Percentiles rank a stretch among this genome's conserved stretches.
phyloP scores from a whole-genome alignment of 2,797 vertebrate species.

The Enteromius fasciolatus region DNA sequence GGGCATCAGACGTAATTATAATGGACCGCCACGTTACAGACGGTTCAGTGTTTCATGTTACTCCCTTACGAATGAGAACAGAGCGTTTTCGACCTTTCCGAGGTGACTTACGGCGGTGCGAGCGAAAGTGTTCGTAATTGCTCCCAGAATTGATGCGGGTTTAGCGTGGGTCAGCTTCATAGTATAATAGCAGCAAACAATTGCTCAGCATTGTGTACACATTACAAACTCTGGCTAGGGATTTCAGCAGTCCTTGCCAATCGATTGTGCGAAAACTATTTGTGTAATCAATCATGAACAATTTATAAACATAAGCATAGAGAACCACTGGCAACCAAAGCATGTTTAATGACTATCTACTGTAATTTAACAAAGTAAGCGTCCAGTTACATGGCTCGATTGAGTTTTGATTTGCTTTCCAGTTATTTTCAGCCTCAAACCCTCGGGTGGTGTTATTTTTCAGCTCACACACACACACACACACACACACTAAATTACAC shows the following conservation, averaged over 20 bases:
- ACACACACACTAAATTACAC: constrained; percentile 7
- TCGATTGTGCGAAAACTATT: constrained; percentile 23
- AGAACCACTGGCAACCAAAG: constrained; percentile 20
- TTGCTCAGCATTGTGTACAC: neutral
- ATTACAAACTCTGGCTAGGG: constrained; percentile 5
- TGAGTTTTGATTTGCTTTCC: constrained; percentile 28
- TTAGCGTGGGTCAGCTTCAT: constrained; percentile 56
- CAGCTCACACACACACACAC: neutral
- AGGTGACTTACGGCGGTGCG: constrained; percentile 54
- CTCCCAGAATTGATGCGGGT: constrained; percentile 35
- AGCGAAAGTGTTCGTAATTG: constrained; percentile 34
- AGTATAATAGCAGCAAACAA: constrained; percentile 23
- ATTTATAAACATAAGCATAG: constrained; percentile 32
- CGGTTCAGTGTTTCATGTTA: constrained; percentile 24
- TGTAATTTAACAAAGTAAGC: constrained; percentile 37
- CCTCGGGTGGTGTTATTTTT: constrained; percentile 15
- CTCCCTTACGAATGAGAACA: constrained; percentile 35
- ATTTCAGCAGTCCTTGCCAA: constrained; percentile 28
- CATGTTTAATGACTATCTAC: constrained; percentile 29
- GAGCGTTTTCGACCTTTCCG: constrained; percentile 28
- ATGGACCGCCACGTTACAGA: constrained; percentile 40
- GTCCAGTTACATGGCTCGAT: constrained; percentile 19
- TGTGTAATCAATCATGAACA: constrained; percentile 40
- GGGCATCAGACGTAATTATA: constrained; percentile 24
- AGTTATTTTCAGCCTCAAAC: constrained; percentile 22